phyloP scores from a whole-genome alignment of 2,888 invertebrate species.

The Mallateleia sp. region DNA sequence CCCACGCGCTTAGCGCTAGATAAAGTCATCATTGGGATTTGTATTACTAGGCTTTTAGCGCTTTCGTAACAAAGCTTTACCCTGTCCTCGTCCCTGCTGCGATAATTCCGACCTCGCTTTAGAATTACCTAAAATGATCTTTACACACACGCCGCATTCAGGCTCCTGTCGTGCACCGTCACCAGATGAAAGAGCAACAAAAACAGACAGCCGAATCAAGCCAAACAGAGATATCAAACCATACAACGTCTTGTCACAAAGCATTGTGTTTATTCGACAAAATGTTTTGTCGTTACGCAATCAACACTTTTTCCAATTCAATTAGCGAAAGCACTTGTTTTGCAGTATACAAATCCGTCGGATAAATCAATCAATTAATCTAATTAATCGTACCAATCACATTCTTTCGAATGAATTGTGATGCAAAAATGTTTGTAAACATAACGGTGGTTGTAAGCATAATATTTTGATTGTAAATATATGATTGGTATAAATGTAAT shows the following conservation, averaged over 20 bases:
- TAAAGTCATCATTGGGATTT: conserved; percentile 86
- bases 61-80: conserved; percentile 88
- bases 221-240: conserved; percentile 56
- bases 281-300: conserved; percentile 65
- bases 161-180: conserved; percentile 27
- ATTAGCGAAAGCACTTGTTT: no score
- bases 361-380: no score
- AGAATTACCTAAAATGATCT: conserved; percentile 73
- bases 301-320: conserved; percentile 50
- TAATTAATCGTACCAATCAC: no score
- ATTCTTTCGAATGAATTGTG: no score
- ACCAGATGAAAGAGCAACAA: conserved; percentile 47
- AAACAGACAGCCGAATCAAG: conserved; percentile 43
- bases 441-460: no score
- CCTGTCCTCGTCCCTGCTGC: conserved; percentile 78
- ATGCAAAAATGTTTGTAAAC: no score
- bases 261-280: conserved; percentile 61
- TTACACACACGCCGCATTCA: conserved; percentile 40
- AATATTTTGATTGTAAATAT: no score
- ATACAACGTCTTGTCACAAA: conserved; percentile 56
- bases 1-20: conserved; percentile 12
- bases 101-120: conserved; percentile 85
- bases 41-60: conserved; percentile 87
- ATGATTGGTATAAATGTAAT: no score
- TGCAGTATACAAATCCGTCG: no score